phyloP scores from a whole-genome alignment of 2,888 invertebrate genomes.

The Oscheius onirici region DNA sequence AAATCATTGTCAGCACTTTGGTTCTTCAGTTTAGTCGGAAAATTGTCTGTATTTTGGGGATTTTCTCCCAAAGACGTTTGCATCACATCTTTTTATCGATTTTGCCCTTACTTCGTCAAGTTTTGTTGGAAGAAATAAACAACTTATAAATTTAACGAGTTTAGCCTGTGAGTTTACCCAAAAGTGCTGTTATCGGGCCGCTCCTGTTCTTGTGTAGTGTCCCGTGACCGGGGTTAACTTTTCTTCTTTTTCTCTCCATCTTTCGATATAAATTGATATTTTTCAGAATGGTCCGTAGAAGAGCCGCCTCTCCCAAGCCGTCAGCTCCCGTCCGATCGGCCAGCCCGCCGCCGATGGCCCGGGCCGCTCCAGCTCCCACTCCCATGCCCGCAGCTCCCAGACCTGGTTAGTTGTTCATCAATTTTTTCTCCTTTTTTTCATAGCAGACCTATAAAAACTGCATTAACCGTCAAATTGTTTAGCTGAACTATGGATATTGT shows the following conservation, averaged over 20 bases:
- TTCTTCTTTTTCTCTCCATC: not conserved
- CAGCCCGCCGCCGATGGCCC: conserved; percentile 35
- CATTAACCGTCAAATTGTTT: no score
- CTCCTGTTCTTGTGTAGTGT: no score
- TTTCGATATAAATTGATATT: not conserved
- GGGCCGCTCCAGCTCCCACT: conserved; percentile 36
- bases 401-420: conserved; percentile 1
- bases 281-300: conserved; percentile 62
- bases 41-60: no score
- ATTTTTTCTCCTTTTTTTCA: not conserved
- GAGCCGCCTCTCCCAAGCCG: conserved; percentile 62
- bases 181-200: no score
- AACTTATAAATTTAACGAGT: not conserved
- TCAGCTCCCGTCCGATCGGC: conserved; percentile 62
- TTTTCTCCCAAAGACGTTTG: not conserved
- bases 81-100: not conserved
- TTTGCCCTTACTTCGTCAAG: not conserved
- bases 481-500: no score
- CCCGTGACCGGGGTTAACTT: no score
- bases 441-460: not conserved
- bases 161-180: not conserved
- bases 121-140: not conserved
- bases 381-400: conserved; percentile 35
- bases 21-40: not conserved
- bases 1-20: not conserved